Percentiles rank a stretch among this genome's conserved stretches.
Evolutionary conservation across 2,113 vertebrate genomes (phyloP).

Genomic region (Brevimyrus niger): DNA sequence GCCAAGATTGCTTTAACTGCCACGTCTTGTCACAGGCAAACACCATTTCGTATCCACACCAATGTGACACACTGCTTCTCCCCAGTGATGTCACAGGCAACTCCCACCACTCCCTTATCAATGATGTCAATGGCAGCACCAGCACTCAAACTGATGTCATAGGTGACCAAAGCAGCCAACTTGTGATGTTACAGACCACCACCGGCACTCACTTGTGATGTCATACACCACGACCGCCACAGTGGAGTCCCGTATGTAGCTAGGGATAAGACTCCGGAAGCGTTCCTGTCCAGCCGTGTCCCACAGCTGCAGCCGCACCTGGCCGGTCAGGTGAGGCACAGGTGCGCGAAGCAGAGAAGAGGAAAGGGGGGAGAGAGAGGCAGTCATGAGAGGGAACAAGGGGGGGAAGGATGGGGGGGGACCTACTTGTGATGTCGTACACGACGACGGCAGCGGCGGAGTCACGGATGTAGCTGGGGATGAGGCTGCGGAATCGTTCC

Average conservation of each 20-base stretch:
- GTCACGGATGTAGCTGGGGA: constrained; percentile 20
- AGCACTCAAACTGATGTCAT: not conserved
- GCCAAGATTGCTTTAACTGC: not conserved
- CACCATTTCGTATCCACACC: not conserved
- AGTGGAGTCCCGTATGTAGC: constrained; percentile 21
- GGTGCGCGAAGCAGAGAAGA: constrained; percentile 47
- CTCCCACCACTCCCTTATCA: not conserved
- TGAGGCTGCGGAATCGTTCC: constrained; percentile 72
- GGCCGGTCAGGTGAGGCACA: constrained; percentile 67
- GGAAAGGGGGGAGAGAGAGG: constrained; percentile 33
- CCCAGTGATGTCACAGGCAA: not conserved
- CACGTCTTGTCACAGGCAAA: not conserved
- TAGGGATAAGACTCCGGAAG: constrained; percentile 53
- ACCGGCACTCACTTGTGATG: constrained; percentile 58
- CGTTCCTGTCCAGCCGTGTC: constrained; percentile 83
- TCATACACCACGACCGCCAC: constrained; percentile 22
- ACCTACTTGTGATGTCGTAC: constrained; percentile 83
- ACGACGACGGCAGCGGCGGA: constrained; percentile 18
- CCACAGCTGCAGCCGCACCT: constrained; percentile 84
- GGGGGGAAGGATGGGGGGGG: constrained; percentile 35
- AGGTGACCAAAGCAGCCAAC: not conserved
- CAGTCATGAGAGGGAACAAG: constrained; percentile 47
- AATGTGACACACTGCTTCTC: not conserved
- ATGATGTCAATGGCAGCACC: not conserved
- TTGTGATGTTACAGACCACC: not conserved